Conservation (phyloP, 2,797 vertebrate species). For the Podarcis lilfordi region DNA sequence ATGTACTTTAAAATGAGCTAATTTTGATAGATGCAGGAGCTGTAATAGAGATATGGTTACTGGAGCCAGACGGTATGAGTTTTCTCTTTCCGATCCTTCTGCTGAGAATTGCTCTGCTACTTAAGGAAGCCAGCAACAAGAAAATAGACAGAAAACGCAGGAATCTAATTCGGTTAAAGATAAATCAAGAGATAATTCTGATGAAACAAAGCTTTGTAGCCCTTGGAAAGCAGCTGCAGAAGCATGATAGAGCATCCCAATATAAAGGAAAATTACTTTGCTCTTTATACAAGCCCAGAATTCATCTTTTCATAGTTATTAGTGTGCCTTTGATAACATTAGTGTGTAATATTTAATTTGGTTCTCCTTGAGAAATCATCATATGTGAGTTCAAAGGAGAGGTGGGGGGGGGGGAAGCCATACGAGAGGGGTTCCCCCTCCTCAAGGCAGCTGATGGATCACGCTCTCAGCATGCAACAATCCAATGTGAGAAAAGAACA, state of each 20-base stretch:
- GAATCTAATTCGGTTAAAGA: conserved; percentile 71
- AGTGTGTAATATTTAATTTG: conserved; percentile 66
- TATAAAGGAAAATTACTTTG: conserved; percentile 22
- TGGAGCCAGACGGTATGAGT: conserved; percentile 73
- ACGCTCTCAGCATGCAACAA: conserved; percentile 6
- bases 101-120: conserved; percentile 76
- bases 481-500: background rate
- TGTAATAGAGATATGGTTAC: conserved; percentile 76
- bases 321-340: conserved; percentile 24
- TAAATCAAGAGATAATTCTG: conserved; percentile 45
- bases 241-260: conserved; percentile 25
- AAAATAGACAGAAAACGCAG: conserved; percentile 69
- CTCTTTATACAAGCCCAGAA: conserved; percentile 22
- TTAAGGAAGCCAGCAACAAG: conserved; percentile 77
- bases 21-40: conserved; percentile 82
- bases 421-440: background rate
- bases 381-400: conserved; percentile 53
- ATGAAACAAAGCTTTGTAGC: conserved; percentile 25
- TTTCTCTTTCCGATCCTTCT: conserved; percentile 77
- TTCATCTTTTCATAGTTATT: conserved; percentile 26
- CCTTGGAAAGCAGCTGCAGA: conserved; percentile 15
- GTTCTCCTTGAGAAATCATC: conserved; percentile 67
- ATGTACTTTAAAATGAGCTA: conserved; percentile 82
- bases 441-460: conserved; percentile 29
- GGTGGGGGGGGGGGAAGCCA: background rate